Percentiles rank a stretch among this genome's conserved stretches.
phyloP scores from a whole-genome alignment of 2,797 vertebrate species.

The Podarcis siculus region DNA sequence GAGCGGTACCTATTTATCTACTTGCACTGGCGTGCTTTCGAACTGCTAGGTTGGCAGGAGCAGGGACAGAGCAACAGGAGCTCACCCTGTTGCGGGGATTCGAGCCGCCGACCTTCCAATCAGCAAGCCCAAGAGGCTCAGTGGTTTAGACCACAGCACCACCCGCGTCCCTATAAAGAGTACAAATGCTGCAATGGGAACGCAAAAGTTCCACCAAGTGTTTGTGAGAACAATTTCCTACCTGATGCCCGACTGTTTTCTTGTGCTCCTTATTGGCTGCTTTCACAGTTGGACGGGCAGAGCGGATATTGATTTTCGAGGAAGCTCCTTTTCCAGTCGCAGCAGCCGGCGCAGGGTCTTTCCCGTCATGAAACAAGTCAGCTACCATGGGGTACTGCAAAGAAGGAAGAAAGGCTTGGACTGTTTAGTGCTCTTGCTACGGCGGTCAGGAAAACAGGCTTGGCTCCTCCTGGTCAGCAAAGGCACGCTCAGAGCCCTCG shows the following conservation, averaged over 20 bases:
- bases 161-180: no score
- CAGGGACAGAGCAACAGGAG: no score
- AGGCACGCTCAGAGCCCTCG: accelerated
- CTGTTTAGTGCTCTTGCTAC: not conserved
- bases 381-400: constrained; percentile 89
- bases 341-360: constrained; percentile 54
- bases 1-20: no score
- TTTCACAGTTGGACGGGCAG: constrained; percentile 81
- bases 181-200: accelerated
- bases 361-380: constrained; percentile 89
- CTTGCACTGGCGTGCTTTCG: no score
- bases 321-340: constrained; percentile 51
- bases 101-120: no score
- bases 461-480: not conserved
- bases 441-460: not conserved
- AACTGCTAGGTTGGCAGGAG: no score
- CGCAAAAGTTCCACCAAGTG: not conserved
- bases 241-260: constrained; percentile 94
- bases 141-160: no score
- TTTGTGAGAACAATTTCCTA: constrained; percentile 51
- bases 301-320: constrained; percentile 83
- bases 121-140: no score
- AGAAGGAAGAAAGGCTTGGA: not conserved
- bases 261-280: constrained; percentile 90
- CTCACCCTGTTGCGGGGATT: no score